Conservation (phyloP, 1,140 invertebrate genomes). For the Zophobas morio region DNA sequence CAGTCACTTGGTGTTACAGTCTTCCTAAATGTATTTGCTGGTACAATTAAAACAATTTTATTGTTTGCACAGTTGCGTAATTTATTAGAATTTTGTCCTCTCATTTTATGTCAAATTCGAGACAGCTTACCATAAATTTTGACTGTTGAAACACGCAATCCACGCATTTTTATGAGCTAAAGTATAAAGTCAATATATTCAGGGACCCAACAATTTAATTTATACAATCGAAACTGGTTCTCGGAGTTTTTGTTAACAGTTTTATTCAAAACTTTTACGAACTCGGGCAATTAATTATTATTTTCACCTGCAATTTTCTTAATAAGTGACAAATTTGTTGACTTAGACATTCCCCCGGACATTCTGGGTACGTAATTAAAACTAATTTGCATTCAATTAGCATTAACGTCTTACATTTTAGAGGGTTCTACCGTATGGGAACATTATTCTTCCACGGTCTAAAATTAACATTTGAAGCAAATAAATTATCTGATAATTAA, state of each 20-base stretch:
- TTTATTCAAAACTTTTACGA: constrained; percentile 34
- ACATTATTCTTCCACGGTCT: constrained; percentile 8
- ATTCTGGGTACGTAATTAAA: constrained; percentile 14
- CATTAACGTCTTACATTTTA: constrained; percentile 15
- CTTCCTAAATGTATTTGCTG: constrained; percentile 1
- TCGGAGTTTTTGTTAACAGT: constrained; percentile 32
- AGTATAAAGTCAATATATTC: constrained; percentile 43
- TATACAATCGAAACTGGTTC: constrained; percentile 41
- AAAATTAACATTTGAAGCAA: background rate
- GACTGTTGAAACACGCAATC: constrained; percentile 35
- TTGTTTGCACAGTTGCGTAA: constrained; percentile 38
- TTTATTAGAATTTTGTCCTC: constrained; percentile 39
- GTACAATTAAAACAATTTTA: constrained; percentile 37
- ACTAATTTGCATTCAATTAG: constrained; percentile 25
- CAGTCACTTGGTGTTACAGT: background rate
- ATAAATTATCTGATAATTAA: constrained; percentile 8
- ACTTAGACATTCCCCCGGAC: constrained; percentile 19
- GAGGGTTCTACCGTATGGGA: background rate
- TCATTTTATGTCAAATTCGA: constrained; percentile 38
- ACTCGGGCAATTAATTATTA: constrained; percentile 23
- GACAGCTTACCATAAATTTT: constrained; percentile 38
- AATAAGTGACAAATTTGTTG: constrained; percentile 28
- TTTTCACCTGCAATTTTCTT: constrained; percentile 38
- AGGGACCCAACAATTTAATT: constrained; percentile 40
- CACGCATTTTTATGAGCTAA: constrained; percentile 41